Base-by-base conservation (phyloP, 92 coral and sea anemone genomes). In the Phenganax subtilis region DNA sequence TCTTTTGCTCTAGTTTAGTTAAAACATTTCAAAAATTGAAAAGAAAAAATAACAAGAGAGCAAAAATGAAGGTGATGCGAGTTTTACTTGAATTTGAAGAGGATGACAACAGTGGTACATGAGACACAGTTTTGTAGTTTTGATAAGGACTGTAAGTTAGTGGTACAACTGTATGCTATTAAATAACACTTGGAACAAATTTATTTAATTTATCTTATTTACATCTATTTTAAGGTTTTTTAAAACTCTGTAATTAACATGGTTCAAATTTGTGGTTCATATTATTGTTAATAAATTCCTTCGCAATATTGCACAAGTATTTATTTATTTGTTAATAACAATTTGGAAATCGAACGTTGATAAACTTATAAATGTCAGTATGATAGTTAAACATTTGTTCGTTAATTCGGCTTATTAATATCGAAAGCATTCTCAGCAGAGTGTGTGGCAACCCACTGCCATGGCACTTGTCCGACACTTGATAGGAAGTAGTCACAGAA, bases 391-490 rank as follows among this genome's bases (percentile, higher is more conserved):
- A 62, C 29, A 51, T 66, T 66, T 66, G 12, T 66, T 17, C 11
- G 72, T 66, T 53, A 66, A 66, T 28, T 66, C n/a, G n/a, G 17
- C 65, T 59, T 59, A 59, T 59, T 59, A 15, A 59, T 7, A 64
- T 64, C 71, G 12, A 71, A 71, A 71, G 76, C 76, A 71, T 20
- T 25, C 47, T 71, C 76, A 11, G 55, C 55, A 71, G 57, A 11
- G n/a, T 71, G 55, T 47, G 15, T 53, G 9, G 76, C 20, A 31
- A 16, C 55, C 76, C 76, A 81, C 76, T 81, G 84, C 84, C 84
- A 81, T 51, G 84, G 80, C 37, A 65, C 84, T 53, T 66, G 52
- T 7, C 84, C 84, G 25, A 52, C 77, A 25, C 55, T 69, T 71
- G 84, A 54, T 6, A 54, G 3, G 68, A 81, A 81, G 47, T 81